A percentile compares a stretch with the other conserved stretches of the same genome.
phyloP scores from a whole-genome alignment of 2,113 vertebrate genomes.

The Micronisus gabar region DNA sequence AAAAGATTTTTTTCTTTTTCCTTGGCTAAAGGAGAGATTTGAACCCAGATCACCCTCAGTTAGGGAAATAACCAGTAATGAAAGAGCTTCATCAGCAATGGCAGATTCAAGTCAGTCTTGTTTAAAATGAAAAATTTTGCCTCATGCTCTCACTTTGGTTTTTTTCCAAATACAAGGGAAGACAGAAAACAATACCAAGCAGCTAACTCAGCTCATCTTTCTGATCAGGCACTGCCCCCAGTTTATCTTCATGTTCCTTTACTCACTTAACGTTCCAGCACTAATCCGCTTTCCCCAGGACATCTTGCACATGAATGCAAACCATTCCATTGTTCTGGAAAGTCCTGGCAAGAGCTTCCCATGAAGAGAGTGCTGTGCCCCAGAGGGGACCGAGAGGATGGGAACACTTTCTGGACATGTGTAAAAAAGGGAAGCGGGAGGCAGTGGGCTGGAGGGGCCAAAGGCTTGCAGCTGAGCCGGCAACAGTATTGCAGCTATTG shows the following conservation, averaged over 20 bases:
- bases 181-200: neutral
- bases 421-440: neutral
- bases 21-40: neutral
- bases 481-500: neutral
- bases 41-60: neutral
- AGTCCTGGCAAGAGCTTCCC: neutral
- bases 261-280: fast-evolving
- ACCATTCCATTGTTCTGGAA: neutral
- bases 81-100: neutral
- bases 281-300: neutral
- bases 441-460: neutral
- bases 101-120: neutral
- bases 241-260: neutral
- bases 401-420: neutral
- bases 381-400: neutral
- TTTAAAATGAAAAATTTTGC: neutral
- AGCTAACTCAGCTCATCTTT: neutral
- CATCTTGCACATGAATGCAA: neutral
- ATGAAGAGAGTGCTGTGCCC: neutral
- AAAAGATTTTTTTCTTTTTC: neutral
- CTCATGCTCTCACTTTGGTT: neutral
- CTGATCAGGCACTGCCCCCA: neutral
- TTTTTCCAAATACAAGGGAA: neutral
- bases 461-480: neutral
- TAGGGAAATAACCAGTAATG: neutral